Percentiles rank a stretch among this genome's conserved stretches.
These are phyloP conservation scores for Ctenomys sociabilis DNA, from an alignment of 2,113 vertebrate genomes.

Conservation along the genomic window DNA sequence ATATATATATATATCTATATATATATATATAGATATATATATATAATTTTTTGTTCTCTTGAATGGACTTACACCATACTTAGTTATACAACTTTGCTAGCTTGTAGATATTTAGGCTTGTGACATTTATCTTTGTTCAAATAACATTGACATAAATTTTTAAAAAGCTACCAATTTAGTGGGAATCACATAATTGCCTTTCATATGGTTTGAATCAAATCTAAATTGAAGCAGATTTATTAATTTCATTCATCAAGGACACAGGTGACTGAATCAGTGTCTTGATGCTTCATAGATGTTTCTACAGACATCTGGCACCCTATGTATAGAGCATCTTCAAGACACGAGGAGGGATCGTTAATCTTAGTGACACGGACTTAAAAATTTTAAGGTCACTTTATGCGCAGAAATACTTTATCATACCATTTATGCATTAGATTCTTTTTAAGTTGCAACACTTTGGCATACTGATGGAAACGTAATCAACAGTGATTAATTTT, in stretches of 20 bases:
- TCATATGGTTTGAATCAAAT: neutral
- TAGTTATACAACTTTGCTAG: neutral
- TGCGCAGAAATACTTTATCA: neutral
- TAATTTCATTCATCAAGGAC: conserved; percentile 12
- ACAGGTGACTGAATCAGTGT: neutral
- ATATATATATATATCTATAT: neutral
- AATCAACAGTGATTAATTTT: neutral
- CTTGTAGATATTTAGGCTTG: neutral
- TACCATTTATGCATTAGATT: neutral
- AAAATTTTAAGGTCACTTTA: conserved; percentile 21
- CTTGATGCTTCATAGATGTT: conserved; percentile 15
- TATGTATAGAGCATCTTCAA: conserved; percentile 19
- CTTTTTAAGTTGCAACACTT: neutral
- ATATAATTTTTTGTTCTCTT: conserved; percentile 8
- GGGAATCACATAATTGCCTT: neutral
- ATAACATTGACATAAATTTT: neutral
- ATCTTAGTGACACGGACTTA: neutral
- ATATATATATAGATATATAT: neutral
- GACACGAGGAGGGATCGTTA: conserved; percentile 8
- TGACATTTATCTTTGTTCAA: neutral
- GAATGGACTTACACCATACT: neutral
- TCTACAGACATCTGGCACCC: neutral
- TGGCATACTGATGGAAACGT: neutral
- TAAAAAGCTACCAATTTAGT: neutral
- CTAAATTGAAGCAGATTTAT: conserved; percentile 15